Conservation (phyloP, 2,113 vertebrate genomes). For the Pterocles orientalis region DNA sequence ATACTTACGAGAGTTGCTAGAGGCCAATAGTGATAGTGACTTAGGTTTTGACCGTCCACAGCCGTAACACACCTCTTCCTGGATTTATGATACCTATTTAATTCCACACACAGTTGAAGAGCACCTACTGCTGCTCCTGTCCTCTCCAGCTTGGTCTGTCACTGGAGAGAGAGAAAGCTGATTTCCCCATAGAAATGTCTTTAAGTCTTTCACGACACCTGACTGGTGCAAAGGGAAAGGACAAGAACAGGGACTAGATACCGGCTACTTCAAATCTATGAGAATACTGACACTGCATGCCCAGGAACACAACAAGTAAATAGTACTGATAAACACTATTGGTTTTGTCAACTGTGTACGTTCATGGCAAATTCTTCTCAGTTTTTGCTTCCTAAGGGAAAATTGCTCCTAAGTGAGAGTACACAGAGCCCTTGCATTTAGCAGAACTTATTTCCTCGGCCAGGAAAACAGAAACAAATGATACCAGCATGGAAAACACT, state of each 20-base stretch:
- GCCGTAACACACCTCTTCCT: neutral
- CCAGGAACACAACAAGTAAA: neutral
- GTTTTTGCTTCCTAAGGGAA: neutral
- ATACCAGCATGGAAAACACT: slow-evolving; percentile 10
- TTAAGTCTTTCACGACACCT: neutral
- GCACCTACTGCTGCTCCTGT: neutral
- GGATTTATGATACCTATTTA: neutral
- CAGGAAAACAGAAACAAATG: neutral
- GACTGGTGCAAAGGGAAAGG: neutral
- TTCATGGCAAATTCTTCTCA: neutral
- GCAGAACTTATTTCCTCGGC: neutral
- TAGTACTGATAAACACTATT: neutral
- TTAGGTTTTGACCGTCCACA: neutral
- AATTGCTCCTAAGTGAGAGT: neutral
- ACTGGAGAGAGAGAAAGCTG: neutral
- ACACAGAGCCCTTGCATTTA: neutral
- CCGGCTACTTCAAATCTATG: neutral
- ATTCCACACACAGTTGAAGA: neutral
- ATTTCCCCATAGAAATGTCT: neutral
- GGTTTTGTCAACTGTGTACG: neutral
- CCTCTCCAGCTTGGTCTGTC: neutral
- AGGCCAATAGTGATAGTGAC: neutral
- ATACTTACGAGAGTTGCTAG: neutral
- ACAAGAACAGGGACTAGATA: neutral
- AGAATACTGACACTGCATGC: neutral